A percentile compares a stretch with the other conserved stretches of the same genome.
Evolutionary conservation across 1,140 invertebrate genomes (phyloP).

Genomic region (Drosophila oshimai): DNA sequence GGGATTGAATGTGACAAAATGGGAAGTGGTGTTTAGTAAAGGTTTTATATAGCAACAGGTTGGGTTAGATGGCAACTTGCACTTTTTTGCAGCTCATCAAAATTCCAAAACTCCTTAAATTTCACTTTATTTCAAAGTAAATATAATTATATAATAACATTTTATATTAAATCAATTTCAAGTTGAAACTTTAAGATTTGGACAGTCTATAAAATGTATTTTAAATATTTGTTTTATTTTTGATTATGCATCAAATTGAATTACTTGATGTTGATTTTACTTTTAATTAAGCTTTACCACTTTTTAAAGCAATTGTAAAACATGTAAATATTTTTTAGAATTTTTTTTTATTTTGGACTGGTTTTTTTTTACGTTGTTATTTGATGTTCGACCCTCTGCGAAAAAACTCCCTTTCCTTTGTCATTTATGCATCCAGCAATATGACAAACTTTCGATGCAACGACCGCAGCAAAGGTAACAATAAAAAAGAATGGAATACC

Average conservation of each 20-base stretch:
- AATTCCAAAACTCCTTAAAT: no score
- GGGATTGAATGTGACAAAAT: background rate
- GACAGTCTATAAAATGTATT: no score
- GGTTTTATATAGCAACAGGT: background rate
- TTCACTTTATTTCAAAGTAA: no score
- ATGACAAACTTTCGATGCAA: background rate
- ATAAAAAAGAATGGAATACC: background rate
- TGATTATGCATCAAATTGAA: no score
- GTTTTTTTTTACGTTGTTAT: background rate
- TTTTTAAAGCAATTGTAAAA: background rate
- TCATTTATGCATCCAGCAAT: slow-evolving; percentile 3
- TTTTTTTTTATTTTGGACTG: background rate
- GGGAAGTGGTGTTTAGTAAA: background rate
- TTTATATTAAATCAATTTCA: no score
- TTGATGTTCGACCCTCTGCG: background rate
- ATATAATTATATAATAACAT: no score
- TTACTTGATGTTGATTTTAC: no score
- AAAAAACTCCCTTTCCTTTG: background rate
- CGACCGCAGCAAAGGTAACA: background rate
- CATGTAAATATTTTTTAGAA: background rate
- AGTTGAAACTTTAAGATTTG: no score
- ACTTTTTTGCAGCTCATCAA: no score
- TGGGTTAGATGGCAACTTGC: no score
- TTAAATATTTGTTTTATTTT: no score
- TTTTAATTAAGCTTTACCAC: background rate